phyloP scores from a whole-genome alignment of 2,888 invertebrate species.

The Ennomos quercinarius region DNA sequence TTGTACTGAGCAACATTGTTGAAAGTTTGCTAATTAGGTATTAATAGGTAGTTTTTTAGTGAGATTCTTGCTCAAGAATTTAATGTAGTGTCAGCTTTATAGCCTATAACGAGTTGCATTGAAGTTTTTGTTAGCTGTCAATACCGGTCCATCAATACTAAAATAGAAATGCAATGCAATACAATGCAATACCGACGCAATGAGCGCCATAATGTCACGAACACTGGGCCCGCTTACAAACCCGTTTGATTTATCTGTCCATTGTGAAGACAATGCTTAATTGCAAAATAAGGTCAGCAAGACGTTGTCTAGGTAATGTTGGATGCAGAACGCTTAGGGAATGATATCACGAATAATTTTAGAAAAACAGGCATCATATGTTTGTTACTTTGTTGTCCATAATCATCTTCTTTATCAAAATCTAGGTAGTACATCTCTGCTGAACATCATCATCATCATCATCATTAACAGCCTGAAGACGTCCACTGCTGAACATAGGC shows the following conservation, averaged over 20 bases:
- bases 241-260: constrained; percentile 69
- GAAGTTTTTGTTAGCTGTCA: constrained; percentile 25
- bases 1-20: too few relatives aligned
- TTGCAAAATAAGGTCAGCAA: constrained; percentile 66
- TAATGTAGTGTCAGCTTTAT: not conserved
- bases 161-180: constrained; percentile 22
- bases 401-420: too few relatives aligned
- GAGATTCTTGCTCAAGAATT: too few relatives aligned
- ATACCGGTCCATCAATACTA: constrained; percentile 21
- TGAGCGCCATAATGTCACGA: constrained; percentile 30
- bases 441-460: too few relatives aligned
- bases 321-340: not conserved
- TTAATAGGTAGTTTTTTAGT: too few relatives aligned
- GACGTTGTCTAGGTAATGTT: constrained; percentile 36
- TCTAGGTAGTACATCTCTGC: too few relatives aligned
- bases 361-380: too few relatives aligned
- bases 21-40: too few relatives aligned
- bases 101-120: constrained; percentile 7
- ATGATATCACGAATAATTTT: too few relatives aligned
- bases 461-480: too few relatives aligned
- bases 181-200: constrained; percentile 18
- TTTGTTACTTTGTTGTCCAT: too few relatives aligned
- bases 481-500: too few relatives aligned
- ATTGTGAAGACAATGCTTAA: constrained; percentile 69
- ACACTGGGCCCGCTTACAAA: constrained; percentile 53